Evolutionary conservation across 2,113 vertebrate genomes (phyloP).

Genomic region (Urocynchramus pylzowi): DNA sequence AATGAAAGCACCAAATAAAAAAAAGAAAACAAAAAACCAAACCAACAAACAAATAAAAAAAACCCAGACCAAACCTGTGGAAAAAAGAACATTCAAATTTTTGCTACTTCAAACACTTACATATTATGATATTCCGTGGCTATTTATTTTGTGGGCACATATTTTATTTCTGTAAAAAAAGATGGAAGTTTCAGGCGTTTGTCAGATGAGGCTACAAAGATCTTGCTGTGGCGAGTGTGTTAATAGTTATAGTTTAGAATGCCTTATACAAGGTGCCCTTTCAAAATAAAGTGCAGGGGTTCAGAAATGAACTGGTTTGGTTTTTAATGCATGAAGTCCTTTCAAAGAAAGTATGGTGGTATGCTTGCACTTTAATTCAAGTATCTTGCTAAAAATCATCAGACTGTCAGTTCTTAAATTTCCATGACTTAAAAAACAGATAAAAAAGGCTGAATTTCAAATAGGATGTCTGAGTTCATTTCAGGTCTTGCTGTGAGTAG

Average conservation of each 20-base stretch:
- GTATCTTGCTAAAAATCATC: neutral
- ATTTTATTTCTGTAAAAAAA: neutral
- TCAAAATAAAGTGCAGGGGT: neutral
- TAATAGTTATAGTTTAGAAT: neutral
- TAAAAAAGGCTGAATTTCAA: neutral
- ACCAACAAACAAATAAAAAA: neutral
- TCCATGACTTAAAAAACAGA: neutral
- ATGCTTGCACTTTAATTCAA: neutral
- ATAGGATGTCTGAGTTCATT: conserved; percentile 55
- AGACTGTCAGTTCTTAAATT: neutral
- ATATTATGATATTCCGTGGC: neutral
- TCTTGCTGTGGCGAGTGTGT: neutral
- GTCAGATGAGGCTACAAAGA: neutral
- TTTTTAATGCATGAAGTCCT: neutral
- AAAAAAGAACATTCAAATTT: neutral
- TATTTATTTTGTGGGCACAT: neutral
- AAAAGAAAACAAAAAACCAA: neutral
- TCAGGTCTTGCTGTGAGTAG: conserved; percentile 69
- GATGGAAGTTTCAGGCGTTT: neutral
- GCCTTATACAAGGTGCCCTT: neutral
- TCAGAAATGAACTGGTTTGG: neutral
- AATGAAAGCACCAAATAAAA: neutral
- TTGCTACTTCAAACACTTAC: neutral
- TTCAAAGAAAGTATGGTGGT: neutral
- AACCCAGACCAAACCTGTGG: rapidly evolving